A percentile compares a stretch with the other conserved stretches of the same genome.
Evolutionary conservation across 2,113 vertebrate species (phyloP).

Genomic region (Osmerus eperlanus): DNA sequence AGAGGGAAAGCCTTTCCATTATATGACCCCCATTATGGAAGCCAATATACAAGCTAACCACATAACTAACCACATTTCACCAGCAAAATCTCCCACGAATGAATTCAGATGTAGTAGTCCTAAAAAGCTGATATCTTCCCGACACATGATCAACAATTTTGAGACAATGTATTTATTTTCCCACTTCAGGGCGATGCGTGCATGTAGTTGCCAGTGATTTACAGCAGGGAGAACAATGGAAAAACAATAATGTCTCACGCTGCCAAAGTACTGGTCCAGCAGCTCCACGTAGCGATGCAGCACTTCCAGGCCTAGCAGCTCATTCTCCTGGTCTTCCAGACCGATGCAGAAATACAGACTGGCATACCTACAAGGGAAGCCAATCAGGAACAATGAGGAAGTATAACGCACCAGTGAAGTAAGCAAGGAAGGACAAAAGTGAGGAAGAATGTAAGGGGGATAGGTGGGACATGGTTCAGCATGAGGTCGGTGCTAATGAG

Average conservation of each 20-base stretch:
- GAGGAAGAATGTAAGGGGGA: not conserved
- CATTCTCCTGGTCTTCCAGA: conserved; percentile 90
- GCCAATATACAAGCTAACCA: not conserved
- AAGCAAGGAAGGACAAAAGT: not conserved
- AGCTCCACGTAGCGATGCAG: conserved; percentile 96
- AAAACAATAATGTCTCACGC: conserved; percentile 69
- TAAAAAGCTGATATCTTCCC: too few relatives aligned
- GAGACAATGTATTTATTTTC: too few relatives aligned
- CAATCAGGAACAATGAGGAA: not conserved
- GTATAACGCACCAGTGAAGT: not conserved
- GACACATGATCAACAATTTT: too few relatives aligned
- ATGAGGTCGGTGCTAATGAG: too few relatives aligned
- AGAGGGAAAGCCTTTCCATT: not conserved
- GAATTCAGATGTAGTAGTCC: too few relatives aligned
- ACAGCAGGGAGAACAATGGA: conserved; percentile 2
- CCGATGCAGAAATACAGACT: conserved; percentile 97
- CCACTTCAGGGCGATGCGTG: too few relatives aligned
- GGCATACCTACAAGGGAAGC: conserved; percentile 80
- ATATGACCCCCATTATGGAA: not conserved
- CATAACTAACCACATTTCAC: not conserved
- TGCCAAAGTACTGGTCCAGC: conserved; percentile 98
- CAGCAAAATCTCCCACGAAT: not conserved
- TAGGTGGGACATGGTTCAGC: too few relatives aligned
- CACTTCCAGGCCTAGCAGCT: conserved; percentile 89
- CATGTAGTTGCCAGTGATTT: too few relatives aligned